A percentile compares a stretch with the other conserved stretches of the same genome.
Conservation (phyloP, 2,888 invertebrate species). For the Spialia ferax region DNA sequence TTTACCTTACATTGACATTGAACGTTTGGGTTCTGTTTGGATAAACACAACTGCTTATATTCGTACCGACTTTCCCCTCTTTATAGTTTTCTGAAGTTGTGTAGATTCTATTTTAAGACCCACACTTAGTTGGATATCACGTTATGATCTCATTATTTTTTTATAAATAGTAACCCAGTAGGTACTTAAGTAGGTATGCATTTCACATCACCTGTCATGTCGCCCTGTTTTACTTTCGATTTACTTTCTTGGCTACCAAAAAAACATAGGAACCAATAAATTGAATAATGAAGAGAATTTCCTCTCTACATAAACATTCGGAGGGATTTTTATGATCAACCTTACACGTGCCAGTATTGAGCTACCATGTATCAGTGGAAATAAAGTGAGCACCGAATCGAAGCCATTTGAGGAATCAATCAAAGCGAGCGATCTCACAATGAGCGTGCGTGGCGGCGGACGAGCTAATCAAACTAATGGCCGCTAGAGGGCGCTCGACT, state of each 20-base stretch:
- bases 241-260: no score
- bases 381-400: constrained; percentile 60
- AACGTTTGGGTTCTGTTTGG: constrained; percentile 58
- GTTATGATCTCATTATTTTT: no score
- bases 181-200: no score
- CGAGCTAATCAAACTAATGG: constrained; percentile 72
- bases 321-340: not conserved
- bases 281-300: no score
- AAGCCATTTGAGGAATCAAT: constrained; percentile 79
- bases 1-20: constrained; percentile 71
- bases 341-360: not conserved
- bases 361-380: constrained; percentile 53
- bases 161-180: no score
- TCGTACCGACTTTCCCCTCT: constrained; percentile 41
- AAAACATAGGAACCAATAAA: no score
- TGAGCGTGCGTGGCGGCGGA: constrained; percentile 79
- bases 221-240: no score
- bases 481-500: constrained; percentile 70
- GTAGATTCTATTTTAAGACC: constrained; percentile 1
- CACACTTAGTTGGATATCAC: no score
- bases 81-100: constrained; percentile 20
- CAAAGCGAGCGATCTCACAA: constrained; percentile 77
- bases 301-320: not conserved
- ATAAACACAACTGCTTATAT: constrained; percentile 55
- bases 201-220: no score